phyloP scores from a whole-genome alignment of 2,888 invertebrate species.

The Euclidia mi region DNA sequence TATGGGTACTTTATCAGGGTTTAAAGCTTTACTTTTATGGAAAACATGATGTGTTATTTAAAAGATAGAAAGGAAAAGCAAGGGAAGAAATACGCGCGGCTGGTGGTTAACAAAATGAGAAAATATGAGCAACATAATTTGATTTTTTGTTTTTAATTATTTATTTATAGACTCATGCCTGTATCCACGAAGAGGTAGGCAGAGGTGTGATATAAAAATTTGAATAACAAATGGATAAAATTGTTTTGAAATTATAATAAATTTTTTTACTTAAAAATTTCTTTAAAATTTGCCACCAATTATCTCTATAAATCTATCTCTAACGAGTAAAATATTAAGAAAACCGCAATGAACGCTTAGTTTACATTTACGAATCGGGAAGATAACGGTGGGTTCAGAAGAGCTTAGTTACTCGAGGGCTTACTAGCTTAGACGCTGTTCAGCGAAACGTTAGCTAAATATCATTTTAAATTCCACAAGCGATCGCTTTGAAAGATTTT shows the following conservation, averaged over 20 bases:
- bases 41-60: too few species aligned
- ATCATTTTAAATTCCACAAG: slow-evolving; percentile 5
- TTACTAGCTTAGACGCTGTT: slow-evolving; percentile 3
- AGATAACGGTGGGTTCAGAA: slow-evolving; percentile 27
- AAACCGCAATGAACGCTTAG: slow-evolving; percentile 25
- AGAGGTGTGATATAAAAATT: too few species aligned
- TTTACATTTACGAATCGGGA: slow-evolving; percentile 32
- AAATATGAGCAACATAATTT: too few species aligned
- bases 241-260: background rate
- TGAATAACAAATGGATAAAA: too few species aligned
- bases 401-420: slow-evolving; percentile 1
- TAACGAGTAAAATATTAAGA: slow-evolving; percentile 33
- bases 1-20: too few species aligned
- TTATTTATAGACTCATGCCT: too few species aligned
- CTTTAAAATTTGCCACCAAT: slow-evolving; percentile 17
- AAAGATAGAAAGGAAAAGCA: too few species aligned
- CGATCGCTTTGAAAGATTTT: slow-evolving; percentile 10
- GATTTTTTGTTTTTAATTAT: too few species aligned
- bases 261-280: background rate
- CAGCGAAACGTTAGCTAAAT: slow-evolving; percentile 8
- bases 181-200: too few species aligned
- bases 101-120: too few species aligned
- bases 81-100: too few species aligned
- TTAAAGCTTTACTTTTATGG: too few species aligned
- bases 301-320: slow-evolving; percentile 14